A percentile compares a stretch with the other conserved stretches of the same genome.
These are phyloP conservation scores for Amazona finschi DNA, from an alignment of 2,797 vertebrate species.

Conservation along the genomic window DNA sequence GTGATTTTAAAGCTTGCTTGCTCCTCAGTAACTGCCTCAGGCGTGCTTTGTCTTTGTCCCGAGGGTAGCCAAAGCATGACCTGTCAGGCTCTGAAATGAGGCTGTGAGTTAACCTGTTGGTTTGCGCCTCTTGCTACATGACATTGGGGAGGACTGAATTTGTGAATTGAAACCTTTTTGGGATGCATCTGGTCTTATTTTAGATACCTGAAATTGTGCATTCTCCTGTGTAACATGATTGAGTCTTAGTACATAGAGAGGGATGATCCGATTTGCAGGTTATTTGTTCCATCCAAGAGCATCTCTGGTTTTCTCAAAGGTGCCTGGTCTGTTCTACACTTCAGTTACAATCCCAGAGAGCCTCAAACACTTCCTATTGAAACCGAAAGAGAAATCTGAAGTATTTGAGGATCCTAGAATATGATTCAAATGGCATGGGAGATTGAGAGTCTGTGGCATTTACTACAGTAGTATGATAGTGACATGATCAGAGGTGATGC, in stretches of 20 bases:
- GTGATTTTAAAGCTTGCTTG: neutral
- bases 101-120: neutral
- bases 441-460: neutral
- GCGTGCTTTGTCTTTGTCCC: neutral
- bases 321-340: neutral
- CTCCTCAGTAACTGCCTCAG: neutral
- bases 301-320: neutral
- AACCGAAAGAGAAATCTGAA: neutral
- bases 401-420: neutral
- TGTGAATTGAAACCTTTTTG: neutral
- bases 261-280: neutral
- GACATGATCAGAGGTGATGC: neutral
- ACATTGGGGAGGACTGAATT: neutral
- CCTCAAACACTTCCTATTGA: neutral
- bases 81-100: neutral
- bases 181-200: neutral
- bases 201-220: neutral
- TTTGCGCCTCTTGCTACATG: neutral
- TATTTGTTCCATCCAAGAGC: neutral
- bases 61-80: neutral
- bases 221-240: neutral
- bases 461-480: neutral
- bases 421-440: neutral
- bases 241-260: neutral
- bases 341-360: neutral